Percentiles rank a stretch among this genome's conserved stretches.
Evolutionary conservation across 2,888 invertebrate species (phyloP).

Genomic region (Drosophila demipolita): DNA sequence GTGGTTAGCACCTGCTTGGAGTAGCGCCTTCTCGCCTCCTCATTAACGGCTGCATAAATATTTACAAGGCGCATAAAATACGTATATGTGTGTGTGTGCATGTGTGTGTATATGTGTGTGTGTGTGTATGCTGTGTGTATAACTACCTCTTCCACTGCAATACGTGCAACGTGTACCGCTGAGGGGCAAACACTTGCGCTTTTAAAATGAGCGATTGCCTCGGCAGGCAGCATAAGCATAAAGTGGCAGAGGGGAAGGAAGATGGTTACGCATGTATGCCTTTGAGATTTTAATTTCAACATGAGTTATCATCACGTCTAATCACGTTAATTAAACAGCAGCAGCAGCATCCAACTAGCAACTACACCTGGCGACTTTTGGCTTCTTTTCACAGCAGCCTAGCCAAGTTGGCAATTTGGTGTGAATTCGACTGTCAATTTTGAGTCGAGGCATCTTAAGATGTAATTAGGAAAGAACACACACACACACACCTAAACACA

Average conservation of each 20-base stretch:
- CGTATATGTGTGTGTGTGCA: constrained; percentile 7
- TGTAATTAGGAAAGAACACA: constrained; percentile 55
- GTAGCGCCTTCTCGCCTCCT: constrained; percentile 54
- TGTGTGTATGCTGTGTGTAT: constrained; percentile 3
- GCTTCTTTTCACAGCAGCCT: constrained; percentile 59
- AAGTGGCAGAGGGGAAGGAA: background rate
- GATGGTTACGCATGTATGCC: constrained; percentile 11
- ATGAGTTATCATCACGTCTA: constrained; percentile 71
- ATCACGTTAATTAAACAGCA: constrained; percentile 79
- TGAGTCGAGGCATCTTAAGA: constrained; percentile 38
- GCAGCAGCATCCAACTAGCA: constrained; percentile 21
- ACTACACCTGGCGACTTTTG: constrained; percentile 28
- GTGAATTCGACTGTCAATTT: constrained; percentile 53
- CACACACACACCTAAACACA: background rate
- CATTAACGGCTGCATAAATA: constrained; percentile 79
- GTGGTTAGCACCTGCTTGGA: constrained; percentile 55
- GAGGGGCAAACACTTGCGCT: constrained; percentile 44
- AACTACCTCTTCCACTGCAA: constrained; percentile 2
- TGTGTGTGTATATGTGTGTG: background rate
- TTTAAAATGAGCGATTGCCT: constrained; percentile 54
- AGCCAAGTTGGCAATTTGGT: constrained; percentile 13
- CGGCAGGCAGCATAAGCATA: background rate
- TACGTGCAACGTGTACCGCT: constrained; percentile 20
- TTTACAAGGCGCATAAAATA: constrained; percentile 72
- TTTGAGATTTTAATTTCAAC: constrained; percentile 66